A percentile compares a stretch with the other conserved stretches of the same genome.
Evolutionary conservation across 2,888 invertebrate species (phyloP).

Genomic region (Gortyna flavago): DNA sequence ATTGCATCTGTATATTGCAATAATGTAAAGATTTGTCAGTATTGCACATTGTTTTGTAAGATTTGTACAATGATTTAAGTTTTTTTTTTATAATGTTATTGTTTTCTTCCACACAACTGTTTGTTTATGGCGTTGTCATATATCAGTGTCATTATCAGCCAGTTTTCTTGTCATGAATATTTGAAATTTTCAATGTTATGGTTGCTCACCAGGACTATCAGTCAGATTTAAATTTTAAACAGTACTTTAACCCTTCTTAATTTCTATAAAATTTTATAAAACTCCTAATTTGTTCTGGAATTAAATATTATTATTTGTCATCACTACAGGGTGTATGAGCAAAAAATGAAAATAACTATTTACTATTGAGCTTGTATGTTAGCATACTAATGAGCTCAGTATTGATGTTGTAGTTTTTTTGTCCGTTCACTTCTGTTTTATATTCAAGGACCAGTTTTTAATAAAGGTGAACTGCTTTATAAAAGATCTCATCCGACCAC

Average conservation of each 20-base stretch:
- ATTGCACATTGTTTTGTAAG: constrained; percentile 31
- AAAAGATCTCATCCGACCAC: background rate
- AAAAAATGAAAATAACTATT: background rate
- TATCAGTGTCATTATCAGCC: constrained; percentile 12
- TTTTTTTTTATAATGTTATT: constrained; percentile 15
- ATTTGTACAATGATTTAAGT: background rate
- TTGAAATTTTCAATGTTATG: constrained; percentile 19
- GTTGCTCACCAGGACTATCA: background rate
- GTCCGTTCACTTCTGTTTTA: background rate
- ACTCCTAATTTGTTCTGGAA: background rate
- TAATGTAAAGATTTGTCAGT: background rate
- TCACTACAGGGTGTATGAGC: background rate
- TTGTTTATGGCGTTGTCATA: constrained; percentile 12
- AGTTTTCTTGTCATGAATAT: constrained; percentile 21
- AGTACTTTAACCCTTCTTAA: background rate
- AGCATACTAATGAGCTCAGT: background rate
- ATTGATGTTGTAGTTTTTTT: background rate
- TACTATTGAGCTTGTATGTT: background rate
- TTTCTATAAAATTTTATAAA: background rate
- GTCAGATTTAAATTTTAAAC: background rate
- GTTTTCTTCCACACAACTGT: constrained; percentile 23
- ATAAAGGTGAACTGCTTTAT: background rate
- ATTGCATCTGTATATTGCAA: constrained; percentile 29
- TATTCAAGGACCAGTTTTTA: background rate
- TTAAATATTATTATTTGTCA: background rate